A percentile compares a stretch with the other conserved stretches of the same genome.
Conservation (phyloP, 1,140 invertebrate species). For the Trichomalopsis sarcophagae region DNA sequence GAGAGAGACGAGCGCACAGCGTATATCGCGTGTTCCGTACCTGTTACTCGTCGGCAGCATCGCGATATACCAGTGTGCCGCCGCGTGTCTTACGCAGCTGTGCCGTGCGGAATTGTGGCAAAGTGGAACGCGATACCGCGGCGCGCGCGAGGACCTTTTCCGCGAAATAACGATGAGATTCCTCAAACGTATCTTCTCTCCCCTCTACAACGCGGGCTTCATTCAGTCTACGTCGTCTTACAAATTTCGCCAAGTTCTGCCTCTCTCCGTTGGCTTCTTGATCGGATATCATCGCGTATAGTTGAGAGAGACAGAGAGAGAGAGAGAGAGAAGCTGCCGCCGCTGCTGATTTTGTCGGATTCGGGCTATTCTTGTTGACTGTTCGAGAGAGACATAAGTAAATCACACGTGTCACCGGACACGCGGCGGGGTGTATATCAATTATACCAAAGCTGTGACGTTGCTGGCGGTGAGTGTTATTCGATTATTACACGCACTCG, state of each 20-base stretch:
- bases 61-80: constrained; percentile 34
- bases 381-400: too few species aligned
- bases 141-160: constrained; percentile 30
- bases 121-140: constrained; percentile 50
- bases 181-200: constrained; percentile 29
- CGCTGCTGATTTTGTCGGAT: not conserved
- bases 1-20: constrained; percentile 9
- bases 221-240: not conserved
- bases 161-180: not conserved
- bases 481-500: too few species aligned
- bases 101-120: constrained; percentile 51
- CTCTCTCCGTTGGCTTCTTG: constrained; percentile 1
- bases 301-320: not conserved
- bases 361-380: not conserved
- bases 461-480: too few species aligned
- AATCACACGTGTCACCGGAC: too few species aligned
- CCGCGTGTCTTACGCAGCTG: not conserved
- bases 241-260: constrained; percentile 10
- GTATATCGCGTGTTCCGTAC: constrained; percentile 58
- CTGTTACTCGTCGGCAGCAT: constrained; percentile 50
- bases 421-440: too few species aligned
- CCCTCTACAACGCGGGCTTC: not conserved
- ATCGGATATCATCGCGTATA: not conserved
- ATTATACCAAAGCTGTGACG: too few species aligned
- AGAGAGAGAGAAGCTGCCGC: not conserved